Evolutionary conservation across 1,140 invertebrate species (phyloP).

Genomic region (Drosophila murphyi): DNA sequence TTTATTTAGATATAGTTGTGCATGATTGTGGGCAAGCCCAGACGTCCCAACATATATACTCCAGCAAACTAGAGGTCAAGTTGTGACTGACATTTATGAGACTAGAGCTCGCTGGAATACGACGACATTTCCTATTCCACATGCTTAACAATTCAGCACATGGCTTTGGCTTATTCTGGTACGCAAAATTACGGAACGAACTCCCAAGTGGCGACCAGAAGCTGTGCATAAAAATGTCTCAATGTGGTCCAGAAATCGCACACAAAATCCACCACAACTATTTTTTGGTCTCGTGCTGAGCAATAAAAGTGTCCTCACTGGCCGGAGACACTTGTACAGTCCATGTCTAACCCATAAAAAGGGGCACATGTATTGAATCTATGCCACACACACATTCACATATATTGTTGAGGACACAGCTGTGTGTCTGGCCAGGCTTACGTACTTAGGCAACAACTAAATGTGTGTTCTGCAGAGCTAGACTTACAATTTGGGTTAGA

Average conservation of each 20-base stretch:
- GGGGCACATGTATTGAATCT: conserved; percentile 69
- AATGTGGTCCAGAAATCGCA: conserved; percentile 51
- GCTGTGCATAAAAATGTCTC: conserved; percentile 62
- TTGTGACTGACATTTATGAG: conserved; percentile 73
- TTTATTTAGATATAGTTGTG: conserved; percentile 34
- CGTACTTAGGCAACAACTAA: conserved; percentile 54
- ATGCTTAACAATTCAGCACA: conserved; percentile 79
- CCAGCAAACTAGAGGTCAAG: conserved; percentile 60
- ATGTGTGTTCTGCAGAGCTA: conserved; percentile 37
- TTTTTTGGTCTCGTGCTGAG: conserved; percentile 74
- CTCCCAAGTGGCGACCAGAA: conserved; percentile 7
- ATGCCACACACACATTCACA: conserved; percentile 33
- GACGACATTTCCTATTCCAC: conserved; percentile 50
- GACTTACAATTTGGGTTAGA: conserved; percentile 72
- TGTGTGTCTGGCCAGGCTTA: conserved; percentile 68
- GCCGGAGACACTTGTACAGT: conserved; percentile 71
- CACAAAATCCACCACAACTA: conserved; percentile 80
- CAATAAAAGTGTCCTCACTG: conserved; percentile 76
- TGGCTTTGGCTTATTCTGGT: conserved; percentile 53
- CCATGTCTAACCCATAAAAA: conserved; percentile 75
- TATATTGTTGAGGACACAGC: conserved; percentile 48
- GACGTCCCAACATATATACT: conserved; percentile 21
- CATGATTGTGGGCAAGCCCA: conserved; percentile 25
- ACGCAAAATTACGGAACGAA: conserved; percentile 54
- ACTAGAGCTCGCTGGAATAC: conserved; percentile 25